A percentile compares a stretch with the other conserved stretches of the same genome.
phyloP scores from a whole-genome alignment of 2,113 vertebrate species.

The Strix uralensis region DNA sequence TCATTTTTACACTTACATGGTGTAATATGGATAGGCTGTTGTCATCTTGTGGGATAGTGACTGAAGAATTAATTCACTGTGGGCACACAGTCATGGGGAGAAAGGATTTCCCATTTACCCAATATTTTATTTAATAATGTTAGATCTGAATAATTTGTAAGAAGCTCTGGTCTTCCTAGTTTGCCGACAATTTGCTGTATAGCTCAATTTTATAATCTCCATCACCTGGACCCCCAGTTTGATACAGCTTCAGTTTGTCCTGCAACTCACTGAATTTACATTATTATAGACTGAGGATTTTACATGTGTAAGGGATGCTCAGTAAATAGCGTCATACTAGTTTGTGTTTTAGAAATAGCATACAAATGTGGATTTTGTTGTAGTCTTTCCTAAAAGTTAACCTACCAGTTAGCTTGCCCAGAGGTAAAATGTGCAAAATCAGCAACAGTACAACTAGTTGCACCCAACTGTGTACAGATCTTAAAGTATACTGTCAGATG shows the following conservation, averaged over 20 bases:
- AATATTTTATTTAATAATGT: not conserved
- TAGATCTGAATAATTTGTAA: not conserved
- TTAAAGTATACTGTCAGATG: not conserved
- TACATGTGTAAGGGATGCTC: not conserved
- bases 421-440: not conserved
- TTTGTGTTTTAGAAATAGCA: not conserved
- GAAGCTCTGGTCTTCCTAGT: not conserved
- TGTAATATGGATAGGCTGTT: not conserved
- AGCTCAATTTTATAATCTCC: not conserved
- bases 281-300: not conserved
- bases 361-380: not conserved
- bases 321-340: not conserved
- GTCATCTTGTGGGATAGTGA: not conserved
- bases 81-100: not conserved
- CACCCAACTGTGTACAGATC: not conserved
- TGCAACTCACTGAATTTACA: not conserved
- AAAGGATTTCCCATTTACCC: not conserved
- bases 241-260: not conserved
- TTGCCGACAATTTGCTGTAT: not conserved
- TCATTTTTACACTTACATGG: not conserved
- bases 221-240: not conserved
- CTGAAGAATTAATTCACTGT: not conserved
- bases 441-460: not conserved
- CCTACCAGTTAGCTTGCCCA: not conserved
- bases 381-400: not conserved